Base-by-base conservation (phyloP, 2,888 invertebrate genomes). In the Drosophila paranaensis region DNA sequence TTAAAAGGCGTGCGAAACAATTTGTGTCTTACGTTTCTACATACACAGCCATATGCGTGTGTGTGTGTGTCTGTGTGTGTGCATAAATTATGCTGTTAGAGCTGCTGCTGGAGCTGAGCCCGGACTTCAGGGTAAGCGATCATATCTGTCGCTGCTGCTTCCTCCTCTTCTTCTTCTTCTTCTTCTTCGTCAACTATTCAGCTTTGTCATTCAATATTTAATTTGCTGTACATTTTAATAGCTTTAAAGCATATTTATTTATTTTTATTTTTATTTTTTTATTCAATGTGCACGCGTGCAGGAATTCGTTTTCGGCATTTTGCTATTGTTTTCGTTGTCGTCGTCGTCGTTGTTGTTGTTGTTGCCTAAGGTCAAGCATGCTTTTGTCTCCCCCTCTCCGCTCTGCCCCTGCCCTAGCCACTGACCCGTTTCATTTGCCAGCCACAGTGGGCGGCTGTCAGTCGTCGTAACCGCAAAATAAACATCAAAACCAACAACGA, bases 1-100 rank as follows among this genome's bases (percentile, higher is more conserved):
- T 76, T 77, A 69, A 75, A 73, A 82, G 88, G 90, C 90, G 86
- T 86, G 86, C 86, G 90, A 86, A 86, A 88, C 82, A 79, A 81
- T 77, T 39, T 58, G 54, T 56, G 40, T 46, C 30, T 37, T 54
- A 54, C 61, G 67, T 56, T 37, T 33, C 63, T 60, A 51, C 3
- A 35, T 42, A 10, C 11, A 33, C 9, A 33, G 8, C 3, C 8
- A n/a, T 25, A 2, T 45, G 46, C 14, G 14, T 61, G 39, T 50
- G 1, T 25, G 8, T 33, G 8, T 33, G 33, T 1, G 20, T 61
- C 20, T 46, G 25, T 43, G 13, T 60, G 45, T 40, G 27, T 43
- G 43, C 70, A 81, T 79, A 81, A 77, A 81, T 81, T 79, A 81
- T 79, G 81, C 77, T 80, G 66, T 39, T 51, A 39, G 14, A 25